Base-by-base conservation (phyloP, 2,888 invertebrate genomes). In the Bombylius discolor region DNA sequence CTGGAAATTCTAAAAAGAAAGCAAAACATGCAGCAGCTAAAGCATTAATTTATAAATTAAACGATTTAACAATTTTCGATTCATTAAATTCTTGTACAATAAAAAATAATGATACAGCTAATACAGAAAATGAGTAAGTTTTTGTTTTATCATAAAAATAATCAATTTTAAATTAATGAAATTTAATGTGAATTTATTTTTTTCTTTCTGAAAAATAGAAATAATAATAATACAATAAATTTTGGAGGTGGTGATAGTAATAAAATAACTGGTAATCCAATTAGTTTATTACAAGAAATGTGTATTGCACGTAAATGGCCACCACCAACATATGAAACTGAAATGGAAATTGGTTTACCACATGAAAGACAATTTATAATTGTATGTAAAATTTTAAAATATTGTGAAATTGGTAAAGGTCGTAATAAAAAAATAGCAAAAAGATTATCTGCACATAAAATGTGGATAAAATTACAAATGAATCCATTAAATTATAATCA, bases 371-470 rank as follows among this genome's bases (percentile, higher is more conserved):
- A 91, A 63, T 98, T 97, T 70, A 90, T 94, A 0, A 93, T 96
- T 66, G 84, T 88, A 5, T 96, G 97, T 70, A 85, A 85, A 55
- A 86, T 96, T 64, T 78, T 91, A 63, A 91, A 89, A 65, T 85
- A 87, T 65, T 83, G 85, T 34, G 93, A 95, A 74, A 78, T 85
- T 45, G 91, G 92, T 52, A 85, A 85, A 46, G 96, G 95, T 14
- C 93, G 95, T 69, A 95, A 94, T 53, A 98, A 98, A 78, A 97
- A 97, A 73, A 79, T 94, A 52, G 96, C 97, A 5, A 98, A 98
- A 74, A 81, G 96, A n/a, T 84, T 90, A 70, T 96, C 97, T 1
- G 97, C 97, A 4, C 87, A 90, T 69, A 89, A 90, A 72, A 94
- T 97, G 94, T 89, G 88, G 87, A 85, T 86, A 63, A 80, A 83